Evolutionary conservation across 2,797 vertebrate genomes (phyloP).

Genomic region (Chaetophractus vellerosus): DNA sequence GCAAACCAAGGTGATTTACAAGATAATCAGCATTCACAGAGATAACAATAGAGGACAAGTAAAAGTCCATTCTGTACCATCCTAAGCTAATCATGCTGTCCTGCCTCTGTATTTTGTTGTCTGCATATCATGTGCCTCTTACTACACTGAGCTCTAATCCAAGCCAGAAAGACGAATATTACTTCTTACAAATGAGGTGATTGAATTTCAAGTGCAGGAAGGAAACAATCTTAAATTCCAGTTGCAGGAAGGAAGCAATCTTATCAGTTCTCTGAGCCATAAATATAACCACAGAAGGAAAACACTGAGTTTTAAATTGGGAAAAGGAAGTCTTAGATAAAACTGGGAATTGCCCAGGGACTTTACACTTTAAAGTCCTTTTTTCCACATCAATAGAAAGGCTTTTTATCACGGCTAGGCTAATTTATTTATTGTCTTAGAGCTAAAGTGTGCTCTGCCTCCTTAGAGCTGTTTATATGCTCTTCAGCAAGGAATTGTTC

Average conservation of each 20-base stretch:
- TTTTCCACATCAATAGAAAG: conserved; percentile 80
- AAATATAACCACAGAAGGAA: conserved; percentile 90
- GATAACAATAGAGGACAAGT: background rate
- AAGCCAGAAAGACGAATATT: conserved; percentile 85
- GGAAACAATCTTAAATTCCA: no score
- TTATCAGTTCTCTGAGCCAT: conserved; percentile 87
- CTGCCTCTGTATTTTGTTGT: conserved; percentile 58
- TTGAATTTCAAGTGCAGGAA: conserved; percentile 87
- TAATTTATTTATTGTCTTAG: conserved; percentile 82
- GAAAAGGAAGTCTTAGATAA: conserved; percentile 88
- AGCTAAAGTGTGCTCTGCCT: conserved; percentile 71
- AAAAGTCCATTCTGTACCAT: background rate
- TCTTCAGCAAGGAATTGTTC: conserved; percentile 43
- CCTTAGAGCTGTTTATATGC: conserved; percentile 72
- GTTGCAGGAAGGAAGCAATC: conserved; percentile 89
- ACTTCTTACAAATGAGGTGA: conserved; percentile 86
- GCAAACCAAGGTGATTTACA: conserved; percentile 4
- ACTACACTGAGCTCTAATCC: conserved; percentile 71
- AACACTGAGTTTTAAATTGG: conserved; percentile 88
- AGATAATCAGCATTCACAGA: conserved; percentile 35
- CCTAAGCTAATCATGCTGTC: background rate
- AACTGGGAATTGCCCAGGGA: conserved; percentile 84
- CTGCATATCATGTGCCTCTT: conserved; percentile 73
- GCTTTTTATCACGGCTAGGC: conserved; percentile 71
- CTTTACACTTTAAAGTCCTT: conserved; percentile 85